Base-by-base conservation (phyloP, 1,140 invertebrate genomes). In the Caenorhabditis latens region DNA sequence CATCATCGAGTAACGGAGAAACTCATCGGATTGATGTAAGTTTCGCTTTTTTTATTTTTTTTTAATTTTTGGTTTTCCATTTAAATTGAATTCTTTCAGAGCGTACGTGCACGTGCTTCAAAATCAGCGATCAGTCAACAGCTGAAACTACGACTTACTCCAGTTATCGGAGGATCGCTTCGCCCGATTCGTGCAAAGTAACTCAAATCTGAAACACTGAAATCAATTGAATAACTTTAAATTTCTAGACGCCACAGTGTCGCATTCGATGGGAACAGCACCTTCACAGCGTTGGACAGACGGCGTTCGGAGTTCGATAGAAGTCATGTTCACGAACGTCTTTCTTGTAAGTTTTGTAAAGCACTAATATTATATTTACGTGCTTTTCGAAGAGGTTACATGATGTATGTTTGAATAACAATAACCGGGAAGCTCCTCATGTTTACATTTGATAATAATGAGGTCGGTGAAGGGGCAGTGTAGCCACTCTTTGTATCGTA, bases 401-500 rank as follows among this genome's bases (percentile, higher is more conserved):
- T 79, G 71, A 21, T 50, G 71, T 79, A 53, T 79, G n/a, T 50
- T 79, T 50, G 43, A 50, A 6, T 50, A 24, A 8, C 24, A 79
- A 79, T 46, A 50, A 79, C 16, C 19, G 71, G 71, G 71, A 50
- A 50, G 71, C 71, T 79, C 8, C 43, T n/a, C 50, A n/a, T 79
- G 71, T 79, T 79, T 6, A 50, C 71, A 79, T 53, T 53, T 71
- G 67, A 50, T 24, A 50, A 79, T 79, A 50, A 79, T 50, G 46
- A 24, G n/a, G 13, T 13, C 1, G 46, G 43, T 50, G 16, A 6
- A 14, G 11, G 21, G n/a, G 71, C 4, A 19, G n/a, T 0, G 24
- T 11, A 13, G 9, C n/a, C 71, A 79, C 71, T 79, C 71, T 8
- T 24, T 50, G n/a, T 79, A 79, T 79, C 71, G 71, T 79, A 79